Base-by-base conservation (phyloP, 2,888 invertebrate genomes). In the Leucoma salicis region DNA sequence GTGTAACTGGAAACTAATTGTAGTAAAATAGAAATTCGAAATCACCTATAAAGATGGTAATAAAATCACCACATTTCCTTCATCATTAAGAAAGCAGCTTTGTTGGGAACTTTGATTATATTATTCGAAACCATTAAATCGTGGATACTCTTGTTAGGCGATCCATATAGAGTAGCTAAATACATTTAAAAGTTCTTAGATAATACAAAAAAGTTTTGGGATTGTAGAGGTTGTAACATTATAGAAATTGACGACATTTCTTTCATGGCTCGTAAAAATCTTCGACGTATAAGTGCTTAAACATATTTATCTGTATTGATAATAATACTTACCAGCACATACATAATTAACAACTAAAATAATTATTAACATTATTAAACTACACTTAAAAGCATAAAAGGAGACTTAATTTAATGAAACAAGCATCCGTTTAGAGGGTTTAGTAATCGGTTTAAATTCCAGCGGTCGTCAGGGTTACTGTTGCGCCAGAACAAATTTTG, bases 91-190 rank as follows among this genome's bases (percentile, higher is more conserved):
- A n/a, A n/a, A n/a, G n/a, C n/a, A n/a, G n/a, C n/a, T n/a, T n/a
- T n/a, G n/a, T n/a, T n/a, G n/a, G n/a, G n/a, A n/a, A n/a, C n/a
- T n/a, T n/a, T n/a, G n/a, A n/a, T n/a, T n/a, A n/a, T n/a, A n/a
- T n/a, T n/a, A 83, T 84, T 70, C 57, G 71, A 66, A 73, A 61
- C 76, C 82, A 85, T 88, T 82, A 80, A 79, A 68, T 68, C 64
- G 65, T 75, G 61, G 63, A 78, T 78, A 72, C 82, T 80, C 79
- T 78, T 43, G 68, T 76, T 80, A 81, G 81, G 79, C 74, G 78
- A 70, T 72, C 70, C 65, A 54, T 69, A 73, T 64, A 57, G 57
- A 68, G 69, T 67, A 70, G 63, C 63, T 64, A 62, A 68, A 49
- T 56, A 65, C 63, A 61, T 72, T 71, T 38, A 63, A 75, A 77